Conservation (phyloP, 2,113 vertebrate genomes). For the Odocoileus hemionus region DNA sequence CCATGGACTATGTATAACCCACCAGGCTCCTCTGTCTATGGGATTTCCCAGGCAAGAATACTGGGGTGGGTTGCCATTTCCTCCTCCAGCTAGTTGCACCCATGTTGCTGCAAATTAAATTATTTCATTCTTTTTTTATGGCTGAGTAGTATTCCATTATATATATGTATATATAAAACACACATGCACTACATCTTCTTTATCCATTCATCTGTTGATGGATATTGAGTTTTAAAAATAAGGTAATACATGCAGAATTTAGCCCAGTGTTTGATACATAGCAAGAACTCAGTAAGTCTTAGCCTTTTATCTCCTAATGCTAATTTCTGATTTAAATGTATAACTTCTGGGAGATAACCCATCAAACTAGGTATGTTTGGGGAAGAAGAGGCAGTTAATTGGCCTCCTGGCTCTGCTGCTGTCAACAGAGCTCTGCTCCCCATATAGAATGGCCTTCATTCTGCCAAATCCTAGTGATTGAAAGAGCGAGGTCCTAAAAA, state of each 20-base stretch:
- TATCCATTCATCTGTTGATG: neutral
- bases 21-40: neutral
- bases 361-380: neutral
- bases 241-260: neutral
- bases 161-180: neutral
- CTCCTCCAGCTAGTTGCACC: neutral
- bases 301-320: neutral
- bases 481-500: neutral
- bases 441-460: neutral
- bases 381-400: neutral
- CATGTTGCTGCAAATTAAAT: neutral
- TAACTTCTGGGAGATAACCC: neutral
- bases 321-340: slow-evolving; percentile 13
- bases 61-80: neutral
- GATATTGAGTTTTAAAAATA: neutral
- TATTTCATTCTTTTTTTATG: neutral
- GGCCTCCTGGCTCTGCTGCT: neutral
- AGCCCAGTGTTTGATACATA: neutral
- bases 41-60: neutral
- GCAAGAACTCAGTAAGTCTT: neutral
- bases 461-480: neutral
- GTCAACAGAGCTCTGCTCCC: neutral
- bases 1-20: neutral
- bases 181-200: neutral
- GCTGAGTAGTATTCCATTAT: neutral